Base-by-base conservation (phyloP, 1,140 invertebrate species). In the Whitmania pigra region DNA sequence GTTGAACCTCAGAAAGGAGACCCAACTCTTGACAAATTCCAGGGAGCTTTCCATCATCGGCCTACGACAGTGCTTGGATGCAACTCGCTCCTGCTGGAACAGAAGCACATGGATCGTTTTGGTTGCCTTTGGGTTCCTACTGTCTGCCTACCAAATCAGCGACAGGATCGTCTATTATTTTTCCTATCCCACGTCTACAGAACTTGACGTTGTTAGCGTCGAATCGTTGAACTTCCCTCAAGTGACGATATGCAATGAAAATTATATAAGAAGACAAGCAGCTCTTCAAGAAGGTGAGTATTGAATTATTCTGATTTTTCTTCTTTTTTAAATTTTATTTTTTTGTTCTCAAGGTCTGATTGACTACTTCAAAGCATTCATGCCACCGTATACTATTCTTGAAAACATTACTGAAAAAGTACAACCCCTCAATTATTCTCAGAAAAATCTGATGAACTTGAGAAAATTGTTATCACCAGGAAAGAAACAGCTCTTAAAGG, bases 181-280 rank as follows among this genome's bases (percentile, higher is more conserved):
- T 17, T 22, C 17, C 40, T 63, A 54, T 13, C 9, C 71, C 20
- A 60, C 71, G n/a, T 27, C 22, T 18, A 11, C 53, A 27, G 71
- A 71, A 22, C 3, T 71, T 18, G 53, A 53, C 11, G 2, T 60
- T 9, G 27, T 22, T 9, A 36, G 2, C 53, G 27, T 20, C 22
- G 29, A 53, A 27, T 40, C 53, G 5, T 4, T 71, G n/a, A 11
- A 27, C n/a, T 71, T 71, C 55, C 71, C 71, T 20, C 40, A 27
- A n/a, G 71, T 71, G 22, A 71, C 71, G 29, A 63, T 71, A 15
- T 71, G 71, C 55, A 71, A 36, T 25, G 53, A 71, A 27, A 68
- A 68, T 40, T 63, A 7, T 18, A 63, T 63, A 6, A 63, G 22
- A n/a, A 25, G 22, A 63, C 22, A 31, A 6, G 57, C 20, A 13